Base-by-base conservation (phyloP, 2,888 invertebrate species). In the Nebria salina region DNA sequence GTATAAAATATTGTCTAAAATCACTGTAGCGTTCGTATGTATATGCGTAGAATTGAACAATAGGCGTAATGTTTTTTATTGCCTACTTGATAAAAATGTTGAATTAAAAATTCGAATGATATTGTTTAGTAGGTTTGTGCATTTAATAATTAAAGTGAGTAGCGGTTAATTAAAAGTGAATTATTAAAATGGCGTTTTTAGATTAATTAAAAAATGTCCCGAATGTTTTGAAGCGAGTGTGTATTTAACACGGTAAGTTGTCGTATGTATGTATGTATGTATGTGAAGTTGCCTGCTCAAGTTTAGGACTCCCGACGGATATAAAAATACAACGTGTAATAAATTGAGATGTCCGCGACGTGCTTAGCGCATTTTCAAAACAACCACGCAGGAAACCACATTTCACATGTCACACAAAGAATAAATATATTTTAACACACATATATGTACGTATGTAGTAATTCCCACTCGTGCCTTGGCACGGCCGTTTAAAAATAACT, bases 401-500 rank as follows among this genome's bases (percentile, higher is more conserved):
- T 80, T 80, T 80, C 80, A 80, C 70, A 72, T 80, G 80, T 80
- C 80, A 80, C 70, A 75, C 75, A 80, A 75, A 80, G 80, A 80
- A 80, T 80, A 80, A 80, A 80, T 80, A 80, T 80, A 80, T 80
- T 80, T 68, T 80, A 80, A 80, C 80, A 75, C 68, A 80, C 73
- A 80, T 80, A 20, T 20, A 20, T 20, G 20, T 20, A 20, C 20
- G 20, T 20, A 20, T 20, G 20, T 20, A 20, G 20, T 20, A 80
- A 80, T 80, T 80, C 80, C 75, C 65, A 54, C 70, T 54, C 54
- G 54, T 54, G 54, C 2, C 4, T 5, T 54, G 54, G 3, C 54
- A 8, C 54, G 54, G 8, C 6, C 54, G 54, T 54, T 8, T 54
- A 54, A 54, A 54, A 11, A 54, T 54, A 54, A 54, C 54, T 54